phyloP scores from a whole-genome alignment of 1,140 invertebrate genomes.

The Pteromalus puparum region DNA sequence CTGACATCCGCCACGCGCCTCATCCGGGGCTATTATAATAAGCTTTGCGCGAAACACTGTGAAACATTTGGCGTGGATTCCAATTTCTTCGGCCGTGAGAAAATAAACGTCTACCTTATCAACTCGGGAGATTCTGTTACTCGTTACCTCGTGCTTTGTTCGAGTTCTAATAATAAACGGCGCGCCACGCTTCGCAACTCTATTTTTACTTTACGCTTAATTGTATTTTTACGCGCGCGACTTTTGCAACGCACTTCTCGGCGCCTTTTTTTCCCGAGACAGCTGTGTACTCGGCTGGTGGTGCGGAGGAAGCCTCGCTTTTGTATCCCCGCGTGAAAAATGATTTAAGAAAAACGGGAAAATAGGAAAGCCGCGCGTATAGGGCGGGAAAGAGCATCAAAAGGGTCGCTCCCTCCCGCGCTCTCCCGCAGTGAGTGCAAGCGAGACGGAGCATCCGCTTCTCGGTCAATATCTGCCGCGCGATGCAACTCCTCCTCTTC shows the following conservation, averaged over 20 bases:
- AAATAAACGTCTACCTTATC: not conserved
- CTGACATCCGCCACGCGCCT: not conserved
- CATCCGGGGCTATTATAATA: too few relatives aligned
- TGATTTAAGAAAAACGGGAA: not conserved
- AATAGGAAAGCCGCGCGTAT: not conserved
- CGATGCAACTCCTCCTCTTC: conserved; percentile 31
- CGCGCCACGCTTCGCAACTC: not conserved
- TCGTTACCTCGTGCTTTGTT: not conserved
- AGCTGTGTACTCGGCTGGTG: too few relatives aligned
- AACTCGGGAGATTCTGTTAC: not conserved
- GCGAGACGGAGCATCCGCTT: conserved; percentile 54
- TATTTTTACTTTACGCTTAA: conserved; percentile 8
- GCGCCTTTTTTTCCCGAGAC: too few relatives aligned
- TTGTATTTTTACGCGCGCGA: not conserved
- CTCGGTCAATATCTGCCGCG: conserved; percentile 59
- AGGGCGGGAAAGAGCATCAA: not conserved
- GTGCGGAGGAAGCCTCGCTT: too few relatives aligned
- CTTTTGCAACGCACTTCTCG: too few relatives aligned
- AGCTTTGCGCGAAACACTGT: too few relatives aligned
- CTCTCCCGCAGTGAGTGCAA: too few relatives aligned
- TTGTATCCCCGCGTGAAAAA: too few relatives aligned
- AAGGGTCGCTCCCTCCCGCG: not conserved
- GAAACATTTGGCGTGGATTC: too few relatives aligned
- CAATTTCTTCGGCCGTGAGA: not conserved
- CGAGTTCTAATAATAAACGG: not conserved